Evolutionary conservation across 2,888 invertebrate species (phyloP), one percentile per base, ranked within the genome.

Genomic region (Dolichopus griseipennis): DNA sequence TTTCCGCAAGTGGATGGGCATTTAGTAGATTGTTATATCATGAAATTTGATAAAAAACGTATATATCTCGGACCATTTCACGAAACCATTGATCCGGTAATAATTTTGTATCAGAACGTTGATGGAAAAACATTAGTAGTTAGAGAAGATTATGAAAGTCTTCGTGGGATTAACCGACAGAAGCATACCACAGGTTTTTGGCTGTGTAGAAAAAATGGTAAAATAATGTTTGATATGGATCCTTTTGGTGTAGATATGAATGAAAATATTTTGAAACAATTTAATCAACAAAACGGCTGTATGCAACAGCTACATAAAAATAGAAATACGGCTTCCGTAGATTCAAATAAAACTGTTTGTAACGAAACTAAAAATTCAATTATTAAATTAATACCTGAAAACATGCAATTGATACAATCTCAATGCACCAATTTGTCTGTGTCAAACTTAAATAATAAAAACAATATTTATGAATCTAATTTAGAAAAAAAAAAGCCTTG

Each of bases 11-110:
- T 77, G 43, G 73, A 75, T 65, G 72, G 76, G 67, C 75, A 78
- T 0, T 73, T 76, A 1, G 79, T 78, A 43, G 78, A 79, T 72
- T 79, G 78, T 10, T 79, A 77, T 52, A 78, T 80, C 7, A 78
- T 78, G 61, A 77, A 79, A 1, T 70, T 71, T n/a, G 76, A 76
- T 12, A 71, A 69, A 0, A 75, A 75, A n/a, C 78, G 79, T 67
- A 75, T 81, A 6, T 81, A 79, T 69, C 79, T 82, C 69, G 81
- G 81, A 0, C 81, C 81, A 0, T 73, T 79, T 43, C 72, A 70
- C 1, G 66, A 76, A 22, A 71, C 76, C 27, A 72, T 72, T 70
- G 70, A 69, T n/a, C 74, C 75, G 1, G 77, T 78, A 2, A 65
- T 81, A 10, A 74, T 80, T 64, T 69, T 81, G 62, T 73, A 79